Percentiles rank a stretch among this genome's conserved stretches.
Evolutionary conservation across 2,888 invertebrate genomes (phyloP).

Genomic region (Spicauda simplicius): DNA sequence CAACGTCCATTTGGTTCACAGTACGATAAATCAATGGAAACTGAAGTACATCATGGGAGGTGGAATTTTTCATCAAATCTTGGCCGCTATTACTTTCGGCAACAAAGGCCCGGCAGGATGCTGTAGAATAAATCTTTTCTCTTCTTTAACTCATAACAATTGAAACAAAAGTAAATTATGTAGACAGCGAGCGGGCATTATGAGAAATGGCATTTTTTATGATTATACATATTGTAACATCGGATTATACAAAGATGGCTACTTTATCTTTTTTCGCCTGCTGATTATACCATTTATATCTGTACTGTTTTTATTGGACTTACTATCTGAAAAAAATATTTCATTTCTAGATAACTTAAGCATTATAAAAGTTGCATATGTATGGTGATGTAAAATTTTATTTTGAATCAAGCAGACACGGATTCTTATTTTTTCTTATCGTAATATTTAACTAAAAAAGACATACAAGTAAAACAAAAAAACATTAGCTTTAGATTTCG

Average conservation of each 20-base stretch:
- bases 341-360: no score
- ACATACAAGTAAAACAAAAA: no score
- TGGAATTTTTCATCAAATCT: slow-evolving; percentile 27
- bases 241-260: not conserved
- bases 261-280: not conserved
- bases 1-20: not conserved
- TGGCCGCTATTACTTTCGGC: slow-evolving; percentile 50
- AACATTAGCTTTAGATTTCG: no score
- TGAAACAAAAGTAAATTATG: slow-evolving; percentile 82
- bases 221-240: slow-evolving; percentile 37
- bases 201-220: slow-evolving; percentile 59
- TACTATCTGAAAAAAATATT: no score
- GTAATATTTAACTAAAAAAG: no score
- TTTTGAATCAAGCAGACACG: no score
- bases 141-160: slow-evolving; percentile 71
- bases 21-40: not conserved
- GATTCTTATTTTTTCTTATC: no score
- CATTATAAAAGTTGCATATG: no score
- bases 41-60: not conserved
- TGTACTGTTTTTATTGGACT: no score
- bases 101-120: slow-evolving; percentile 50
- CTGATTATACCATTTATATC: not conserved
- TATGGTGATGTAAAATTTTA: no score
- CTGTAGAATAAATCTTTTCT: slow-evolving; percentile 68
- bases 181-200: slow-evolving; percentile 62